These are phyloP conservation scores for Empis stercorea DNA, from an alignment of 2,888 invertebrate genomes.

Conservation along the genomic window DNA sequence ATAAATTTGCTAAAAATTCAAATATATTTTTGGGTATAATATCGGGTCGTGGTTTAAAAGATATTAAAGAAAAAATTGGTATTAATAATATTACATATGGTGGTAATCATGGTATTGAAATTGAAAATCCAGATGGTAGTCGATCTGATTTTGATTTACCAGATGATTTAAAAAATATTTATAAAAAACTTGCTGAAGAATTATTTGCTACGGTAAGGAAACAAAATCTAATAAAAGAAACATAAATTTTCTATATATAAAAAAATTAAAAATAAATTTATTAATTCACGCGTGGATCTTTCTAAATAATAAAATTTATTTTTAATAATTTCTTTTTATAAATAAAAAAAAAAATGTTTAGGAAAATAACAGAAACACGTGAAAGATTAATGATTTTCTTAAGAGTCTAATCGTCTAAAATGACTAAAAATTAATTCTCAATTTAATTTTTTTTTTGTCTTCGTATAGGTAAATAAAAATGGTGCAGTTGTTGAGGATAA, in stretches of 20 bases:
- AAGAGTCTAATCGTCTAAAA: too few species aligned
- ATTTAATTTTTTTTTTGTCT: slow-evolving; percentile 2
- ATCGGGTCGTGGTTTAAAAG: slow-evolving; percentile 55
- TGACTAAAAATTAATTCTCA: too few species aligned
- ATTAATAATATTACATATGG: slow-evolving; percentile 48
- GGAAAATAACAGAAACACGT: neutral
- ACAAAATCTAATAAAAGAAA: neutral
- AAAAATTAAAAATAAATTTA: neutral
- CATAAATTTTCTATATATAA: too few species aligned
- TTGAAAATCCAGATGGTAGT: slow-evolving; percentile 57
- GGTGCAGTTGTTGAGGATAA: slow-evolving; percentile 70
- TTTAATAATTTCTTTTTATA: neutral
- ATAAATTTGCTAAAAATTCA: slow-evolving; percentile 49
- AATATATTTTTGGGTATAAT: slow-evolving; percentile 58
- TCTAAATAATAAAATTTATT: neutral
- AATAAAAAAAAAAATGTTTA: neutral
- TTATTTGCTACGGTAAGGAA: slow-evolving; percentile 44
- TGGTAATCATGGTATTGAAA: slow-evolving; percentile 63
- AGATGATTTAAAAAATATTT: slow-evolving; percentile 48
- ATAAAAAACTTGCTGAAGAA: slow-evolving; percentile 45
- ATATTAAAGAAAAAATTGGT: slow-evolving; percentile 52
- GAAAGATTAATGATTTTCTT: neutral
- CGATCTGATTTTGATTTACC: slow-evolving; percentile 61
- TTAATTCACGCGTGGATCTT: neutral
- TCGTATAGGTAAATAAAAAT: slow-evolving; percentile 41